Evolutionary conservation across 2,113 vertebrate genomes (phyloP).

Genomic region (Gopherus evgoodei): DNA sequence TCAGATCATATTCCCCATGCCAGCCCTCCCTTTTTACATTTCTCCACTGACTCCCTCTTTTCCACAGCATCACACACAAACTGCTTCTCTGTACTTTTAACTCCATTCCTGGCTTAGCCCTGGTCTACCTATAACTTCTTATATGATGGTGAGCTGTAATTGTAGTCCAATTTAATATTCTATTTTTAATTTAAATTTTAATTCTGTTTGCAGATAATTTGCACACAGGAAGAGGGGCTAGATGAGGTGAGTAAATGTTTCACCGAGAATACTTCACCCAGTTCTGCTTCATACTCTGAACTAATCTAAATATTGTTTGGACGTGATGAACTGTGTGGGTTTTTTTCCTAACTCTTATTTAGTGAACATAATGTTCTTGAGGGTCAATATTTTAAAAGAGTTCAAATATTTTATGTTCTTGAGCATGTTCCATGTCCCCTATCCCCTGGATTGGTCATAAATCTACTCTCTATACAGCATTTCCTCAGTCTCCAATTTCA

Average conservation of each 20-base stretch:
- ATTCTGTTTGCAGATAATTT: background rate
- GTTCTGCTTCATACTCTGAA: background rate
- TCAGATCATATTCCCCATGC: background rate
- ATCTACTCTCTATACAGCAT: background rate
- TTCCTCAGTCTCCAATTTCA: background rate
- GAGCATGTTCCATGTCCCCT: background rate
- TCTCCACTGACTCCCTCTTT: background rate
- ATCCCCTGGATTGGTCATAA: conserved; percentile 8
- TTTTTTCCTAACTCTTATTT: conserved; percentile 41
- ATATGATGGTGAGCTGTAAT: accelerated
- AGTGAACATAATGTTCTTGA: conserved; percentile 43
- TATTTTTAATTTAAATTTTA: background rate
- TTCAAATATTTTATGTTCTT: conserved; percentile 49
- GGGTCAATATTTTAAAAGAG: conserved; percentile 34
- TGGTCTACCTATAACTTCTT: background rate
- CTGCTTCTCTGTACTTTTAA: background rate
- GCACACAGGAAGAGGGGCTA: conserved; percentile 7
- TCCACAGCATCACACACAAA: background rate
- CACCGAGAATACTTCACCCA: background rate
- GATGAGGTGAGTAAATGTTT: background rate
- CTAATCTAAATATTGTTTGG: background rate
- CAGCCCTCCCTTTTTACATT: background rate
- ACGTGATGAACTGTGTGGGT: background rate
- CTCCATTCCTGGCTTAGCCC: background rate
- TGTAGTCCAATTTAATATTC: background rate